Percentiles rank a stretch among this genome's conserved stretches.
Evolutionary conservation across 2,797 vertebrate species (phyloP).

Genomic region (Cephalopachus bancanus): DNA sequence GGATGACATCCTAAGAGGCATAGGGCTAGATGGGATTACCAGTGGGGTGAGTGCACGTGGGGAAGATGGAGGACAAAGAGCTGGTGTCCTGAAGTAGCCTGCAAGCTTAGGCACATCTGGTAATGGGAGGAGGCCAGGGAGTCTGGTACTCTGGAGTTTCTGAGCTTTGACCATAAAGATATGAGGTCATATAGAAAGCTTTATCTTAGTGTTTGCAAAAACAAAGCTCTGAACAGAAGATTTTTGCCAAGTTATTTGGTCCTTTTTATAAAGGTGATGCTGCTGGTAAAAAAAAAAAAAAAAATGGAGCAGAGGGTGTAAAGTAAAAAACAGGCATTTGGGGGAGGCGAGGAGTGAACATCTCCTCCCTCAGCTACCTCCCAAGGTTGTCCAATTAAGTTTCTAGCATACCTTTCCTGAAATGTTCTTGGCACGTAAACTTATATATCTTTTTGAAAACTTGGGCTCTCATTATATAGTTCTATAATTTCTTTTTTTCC

Average conservation of each 20-base stretch:
- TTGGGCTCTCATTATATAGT: background rate
- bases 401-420: background rate
- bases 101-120: background rate
- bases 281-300: background rate
- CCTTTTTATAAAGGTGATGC: background rate
- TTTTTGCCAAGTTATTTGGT: background rate
- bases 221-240: background rate
- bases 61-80: background rate
- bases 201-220: constrained; percentile 45
- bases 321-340: background rate
- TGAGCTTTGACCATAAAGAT: background rate
- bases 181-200: background rate
- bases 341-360: background rate
- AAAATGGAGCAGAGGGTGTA: background rate
- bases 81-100: background rate
- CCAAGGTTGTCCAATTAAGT: background rate
- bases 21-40: background rate
- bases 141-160: background rate
- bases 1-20: background rate
- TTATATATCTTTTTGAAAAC: background rate
- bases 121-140: background rate
- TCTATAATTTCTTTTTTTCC: background rate
- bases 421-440: background rate
- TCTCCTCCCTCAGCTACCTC: background rate
- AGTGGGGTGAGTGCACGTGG: background rate